A percentile compares a stretch with the other conserved stretches of the same genome.
Evolutionary conservation across 2,888 invertebrate genomes (phyloP).

Genomic region (Mythimna lalbum): DNA sequence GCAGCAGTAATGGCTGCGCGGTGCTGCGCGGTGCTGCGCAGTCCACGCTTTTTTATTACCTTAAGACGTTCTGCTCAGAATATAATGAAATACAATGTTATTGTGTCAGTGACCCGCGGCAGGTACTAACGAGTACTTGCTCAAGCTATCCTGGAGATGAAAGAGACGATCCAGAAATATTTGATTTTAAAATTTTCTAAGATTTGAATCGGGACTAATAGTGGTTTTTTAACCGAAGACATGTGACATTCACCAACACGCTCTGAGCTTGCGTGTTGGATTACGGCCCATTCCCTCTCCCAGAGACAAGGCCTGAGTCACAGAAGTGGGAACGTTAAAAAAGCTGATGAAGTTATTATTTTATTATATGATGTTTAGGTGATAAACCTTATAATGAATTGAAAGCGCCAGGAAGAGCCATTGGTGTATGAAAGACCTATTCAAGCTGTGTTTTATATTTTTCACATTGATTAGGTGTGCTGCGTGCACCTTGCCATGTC

Average conservation of each 20-base stretch:
- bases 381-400: too few species aligned
- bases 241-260: too few species aligned
- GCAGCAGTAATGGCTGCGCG: conserved; percentile 14
- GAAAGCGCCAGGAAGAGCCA: too few species aligned
- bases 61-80: neutral
- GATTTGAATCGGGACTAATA: neutral
- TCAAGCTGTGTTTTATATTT: neutral
- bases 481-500: neutral
- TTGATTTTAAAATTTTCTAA: neutral
- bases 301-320: too few species aligned
- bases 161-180: neutral
- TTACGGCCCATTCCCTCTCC: too few species aligned
- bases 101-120: conserved; percentile 6
- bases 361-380: too few species aligned
- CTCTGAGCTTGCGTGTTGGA: too few species aligned
- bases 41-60: conserved; percentile 1
- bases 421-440: too few species aligned
- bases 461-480: neutral
- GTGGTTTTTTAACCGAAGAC: too few species aligned
- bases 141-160: neutral
- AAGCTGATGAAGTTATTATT: too few species aligned
- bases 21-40: neutral
- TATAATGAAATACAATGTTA: conserved; percentile 9
- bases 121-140: neutral
- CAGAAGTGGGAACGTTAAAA: too few species aligned